These are phyloP conservation scores for Apteryx mantelli DNA, from an alignment of 2,113 vertebrate species.

Conservation along the genomic window DNA sequence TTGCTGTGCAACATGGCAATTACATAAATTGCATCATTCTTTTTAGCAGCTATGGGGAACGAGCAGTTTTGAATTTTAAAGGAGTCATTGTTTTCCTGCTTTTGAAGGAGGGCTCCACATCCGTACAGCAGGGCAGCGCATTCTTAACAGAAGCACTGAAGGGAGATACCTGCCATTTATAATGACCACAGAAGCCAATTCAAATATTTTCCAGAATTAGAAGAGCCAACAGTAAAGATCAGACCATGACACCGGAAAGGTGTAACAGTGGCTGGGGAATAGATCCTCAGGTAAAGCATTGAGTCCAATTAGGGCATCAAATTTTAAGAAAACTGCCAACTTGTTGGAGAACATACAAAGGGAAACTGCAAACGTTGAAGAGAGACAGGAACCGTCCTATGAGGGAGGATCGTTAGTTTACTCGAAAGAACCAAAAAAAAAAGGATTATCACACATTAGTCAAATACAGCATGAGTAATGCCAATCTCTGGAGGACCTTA, in stretches of 20 bases:
- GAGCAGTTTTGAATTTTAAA: background rate
- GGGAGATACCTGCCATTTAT: background rate
- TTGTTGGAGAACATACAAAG: no score
- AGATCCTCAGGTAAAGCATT: background rate
- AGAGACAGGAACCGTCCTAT: background rate
- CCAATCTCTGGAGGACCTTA: background rate
- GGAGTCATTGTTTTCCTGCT: background rate
- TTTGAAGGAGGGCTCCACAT: background rate
- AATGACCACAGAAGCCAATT: background rate
- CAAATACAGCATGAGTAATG: background rate
- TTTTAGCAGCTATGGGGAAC: background rate
- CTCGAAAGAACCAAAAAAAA: background rate
- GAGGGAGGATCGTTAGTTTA: background rate
- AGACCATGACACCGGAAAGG: background rate
- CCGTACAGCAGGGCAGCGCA: no score
- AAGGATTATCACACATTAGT: background rate
- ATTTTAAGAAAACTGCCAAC: background rate
- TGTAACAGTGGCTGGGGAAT: background rate
- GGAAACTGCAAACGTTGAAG: background rate
- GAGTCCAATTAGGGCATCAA: background rate
- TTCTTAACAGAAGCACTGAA: background rate
- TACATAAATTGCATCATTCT: background rate
- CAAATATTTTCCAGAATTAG: background rate
- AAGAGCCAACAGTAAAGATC: background rate
- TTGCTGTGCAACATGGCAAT: background rate